Conservation (phyloP, 1,140 invertebrate genomes). For the Neoseiulus cucumeris region DNA sequence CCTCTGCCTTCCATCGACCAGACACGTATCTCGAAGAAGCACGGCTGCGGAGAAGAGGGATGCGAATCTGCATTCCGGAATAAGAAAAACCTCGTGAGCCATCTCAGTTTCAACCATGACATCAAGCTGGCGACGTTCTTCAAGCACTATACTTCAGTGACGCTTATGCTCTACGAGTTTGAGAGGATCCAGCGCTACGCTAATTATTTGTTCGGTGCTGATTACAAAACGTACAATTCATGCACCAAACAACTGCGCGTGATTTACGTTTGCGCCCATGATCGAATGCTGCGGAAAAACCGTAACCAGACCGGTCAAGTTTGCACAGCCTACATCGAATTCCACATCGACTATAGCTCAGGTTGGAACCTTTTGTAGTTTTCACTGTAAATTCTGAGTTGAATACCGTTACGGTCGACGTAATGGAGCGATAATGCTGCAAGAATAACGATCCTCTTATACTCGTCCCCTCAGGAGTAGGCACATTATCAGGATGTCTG, state of each 20-base stretch:
- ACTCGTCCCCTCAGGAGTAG: neutral
- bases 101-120: neutral
- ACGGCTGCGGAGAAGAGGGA: neutral
- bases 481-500: neutral
- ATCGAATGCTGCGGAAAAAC: constrained; percentile 4
- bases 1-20: neutral
- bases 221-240: constrained; percentile 6
- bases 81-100: neutral
- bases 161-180: neutral
- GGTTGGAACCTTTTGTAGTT: neutral
- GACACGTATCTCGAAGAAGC: neutral
- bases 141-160: neutral
- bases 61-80: neutral
- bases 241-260: neutral
- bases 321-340: constrained; percentile 1
- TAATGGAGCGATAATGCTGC: too few species aligned
- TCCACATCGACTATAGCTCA: neutral
- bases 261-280: constrained; percentile 1
- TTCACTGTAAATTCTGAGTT: too few species aligned
- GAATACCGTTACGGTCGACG: too few species aligned
- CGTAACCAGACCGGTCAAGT: neutral
- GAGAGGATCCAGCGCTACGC: constrained; percentile 1
- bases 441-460: too few species aligned
- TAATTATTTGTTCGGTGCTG: constrained; percentile 6
- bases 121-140: neutral